A percentile compares a stretch with the other conserved stretches of the same genome.
phyloP scores from a whole-genome alignment of 2,888 invertebrate genomes.

The Spodoptera littoralis region DNA sequence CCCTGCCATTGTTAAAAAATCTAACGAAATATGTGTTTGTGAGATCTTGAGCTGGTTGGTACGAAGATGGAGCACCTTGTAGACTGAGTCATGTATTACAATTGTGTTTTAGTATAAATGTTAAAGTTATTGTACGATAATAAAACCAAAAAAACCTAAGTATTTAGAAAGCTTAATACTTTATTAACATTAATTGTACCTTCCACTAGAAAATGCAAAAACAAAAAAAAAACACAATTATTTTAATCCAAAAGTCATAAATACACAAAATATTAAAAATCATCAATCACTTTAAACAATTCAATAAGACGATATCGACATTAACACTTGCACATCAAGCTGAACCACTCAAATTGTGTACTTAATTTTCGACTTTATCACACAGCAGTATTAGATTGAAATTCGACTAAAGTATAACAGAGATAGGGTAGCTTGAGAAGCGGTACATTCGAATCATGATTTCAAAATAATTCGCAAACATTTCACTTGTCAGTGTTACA shows the following conservation, averaged over 20 bases:
- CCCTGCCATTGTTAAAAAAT: conserved; percentile 66
- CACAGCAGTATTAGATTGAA: no score
- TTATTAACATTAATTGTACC: not conserved
- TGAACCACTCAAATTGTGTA: no score
- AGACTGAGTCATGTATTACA: not conserved
- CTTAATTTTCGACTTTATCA: no score
- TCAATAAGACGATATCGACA: conserved; percentile 23
- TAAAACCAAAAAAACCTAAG: no score
- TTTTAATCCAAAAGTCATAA: conserved; percentile 24
- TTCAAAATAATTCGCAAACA: conserved; percentile 57
- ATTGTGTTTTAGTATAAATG: no score
- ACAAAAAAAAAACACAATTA: not conserved
- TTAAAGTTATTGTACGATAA: no score
- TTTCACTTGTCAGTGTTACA: conserved; percentile 63
- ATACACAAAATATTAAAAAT: conserved; percentile 35
- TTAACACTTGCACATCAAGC: no score
- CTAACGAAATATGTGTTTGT: conserved; percentile 65
- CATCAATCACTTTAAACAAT: conserved; percentile 34
- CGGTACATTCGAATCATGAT: conserved; percentile 13
- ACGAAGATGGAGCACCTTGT: conserved; percentile 46
- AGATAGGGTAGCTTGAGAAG: no score
- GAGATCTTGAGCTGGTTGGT: conserved; percentile 43
- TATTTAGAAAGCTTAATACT: no score
- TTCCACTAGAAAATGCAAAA: not conserved
- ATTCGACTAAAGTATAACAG: no score